Percentiles rank a stretch among this genome's conserved stretches.
These are phyloP conservation scores for Marronus borbonicus DNA, from an alignment of 2,888 invertebrate species.

Conservation along the genomic window DNA sequence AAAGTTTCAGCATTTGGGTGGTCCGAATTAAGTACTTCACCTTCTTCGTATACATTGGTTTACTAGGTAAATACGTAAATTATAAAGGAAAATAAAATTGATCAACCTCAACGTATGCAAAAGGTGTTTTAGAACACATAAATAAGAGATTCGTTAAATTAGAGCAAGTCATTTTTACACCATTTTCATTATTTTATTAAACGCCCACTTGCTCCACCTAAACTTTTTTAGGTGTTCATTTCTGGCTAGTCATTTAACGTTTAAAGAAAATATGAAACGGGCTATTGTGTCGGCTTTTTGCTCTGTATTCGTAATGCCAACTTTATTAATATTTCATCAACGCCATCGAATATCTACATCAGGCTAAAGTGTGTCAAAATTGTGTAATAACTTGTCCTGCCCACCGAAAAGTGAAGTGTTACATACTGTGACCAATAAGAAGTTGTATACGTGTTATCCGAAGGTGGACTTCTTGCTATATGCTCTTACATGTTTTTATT, in stretches of 20 bases:
- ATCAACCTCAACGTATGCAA: no score
- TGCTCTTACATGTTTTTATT: slow-evolving; percentile 7
- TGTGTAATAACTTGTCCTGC: slow-evolving; percentile 46
- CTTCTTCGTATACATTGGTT: no score
- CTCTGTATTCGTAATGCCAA: slow-evolving; percentile 22
- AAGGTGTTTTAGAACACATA: no score
- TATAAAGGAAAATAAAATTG: no score
- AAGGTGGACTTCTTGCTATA: slow-evolving; percentile 32
- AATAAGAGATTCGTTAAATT: neutral
- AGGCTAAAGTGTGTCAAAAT: slow-evolving; percentile 44
- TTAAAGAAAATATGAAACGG: neutral
- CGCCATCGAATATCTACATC: slow-evolving; percentile 41
- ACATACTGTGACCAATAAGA: slow-evolving; percentile 30
- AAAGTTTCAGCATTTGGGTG: no score
- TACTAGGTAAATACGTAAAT: no score
- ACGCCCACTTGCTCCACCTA: no score
- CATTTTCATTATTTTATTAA: no score
- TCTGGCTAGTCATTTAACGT: no score
- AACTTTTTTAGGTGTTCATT: no score
- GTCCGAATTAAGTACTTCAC: no score
- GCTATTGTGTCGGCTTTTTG: slow-evolving; percentile 26
- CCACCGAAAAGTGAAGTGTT: slow-evolving; percentile 41
- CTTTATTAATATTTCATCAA: slow-evolving; percentile 40
- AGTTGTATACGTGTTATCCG: slow-evolving; percentile 18
- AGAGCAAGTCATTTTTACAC: neutral